phyloP scores from a whole-genome alignment of 2,888 invertebrate species.

The Chymomyza fuscimana region DNA sequence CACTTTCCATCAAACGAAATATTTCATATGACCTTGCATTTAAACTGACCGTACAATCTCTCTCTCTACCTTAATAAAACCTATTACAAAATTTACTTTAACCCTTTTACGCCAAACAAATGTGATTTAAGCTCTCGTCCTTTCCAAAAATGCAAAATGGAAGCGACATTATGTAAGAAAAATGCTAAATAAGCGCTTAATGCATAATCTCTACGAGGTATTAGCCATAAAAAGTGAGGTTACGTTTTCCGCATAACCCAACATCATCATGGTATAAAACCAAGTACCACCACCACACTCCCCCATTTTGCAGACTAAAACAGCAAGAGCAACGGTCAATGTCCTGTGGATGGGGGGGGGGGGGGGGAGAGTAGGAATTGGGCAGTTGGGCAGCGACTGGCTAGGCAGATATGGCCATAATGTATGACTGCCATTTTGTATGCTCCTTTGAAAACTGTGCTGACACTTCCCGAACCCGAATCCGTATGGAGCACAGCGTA shows the following conservation, averaged over 20 bases:
- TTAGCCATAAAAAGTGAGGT: slow-evolving; percentile 37
- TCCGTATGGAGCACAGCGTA: slow-evolving; percentile 21
- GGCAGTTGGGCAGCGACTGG: slow-evolving; percentile 10
- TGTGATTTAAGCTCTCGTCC: background rate
- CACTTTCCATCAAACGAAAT: too few species aligned
- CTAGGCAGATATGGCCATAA: slow-evolving; percentile 70
- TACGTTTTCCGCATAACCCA: slow-evolving; percentile 24
- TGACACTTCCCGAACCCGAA: slow-evolving; percentile 61
- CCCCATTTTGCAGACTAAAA: background rate
- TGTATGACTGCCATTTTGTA: slow-evolving; percentile 70
- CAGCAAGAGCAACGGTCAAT: background rate
- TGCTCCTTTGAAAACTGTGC: slow-evolving; percentile 74
- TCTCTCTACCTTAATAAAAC: too few species aligned
- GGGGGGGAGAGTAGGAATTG: background rate
- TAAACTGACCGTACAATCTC: too few species aligned
- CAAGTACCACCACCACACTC: background rate
- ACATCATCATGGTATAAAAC: background rate
- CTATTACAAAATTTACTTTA: background rate
- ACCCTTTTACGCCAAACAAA: background rate
- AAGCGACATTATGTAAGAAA: slow-evolving; percentile 60
- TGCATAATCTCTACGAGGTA: slow-evolving; percentile 14
- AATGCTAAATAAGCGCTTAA: slow-evolving; percentile 72
- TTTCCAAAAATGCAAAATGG: slow-evolving; percentile 43
- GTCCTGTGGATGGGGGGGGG: background rate
- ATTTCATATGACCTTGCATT: too few species aligned